Conservation (phyloP, 2,113 vertebrate species). For the Festucalex cinctus region DNA sequence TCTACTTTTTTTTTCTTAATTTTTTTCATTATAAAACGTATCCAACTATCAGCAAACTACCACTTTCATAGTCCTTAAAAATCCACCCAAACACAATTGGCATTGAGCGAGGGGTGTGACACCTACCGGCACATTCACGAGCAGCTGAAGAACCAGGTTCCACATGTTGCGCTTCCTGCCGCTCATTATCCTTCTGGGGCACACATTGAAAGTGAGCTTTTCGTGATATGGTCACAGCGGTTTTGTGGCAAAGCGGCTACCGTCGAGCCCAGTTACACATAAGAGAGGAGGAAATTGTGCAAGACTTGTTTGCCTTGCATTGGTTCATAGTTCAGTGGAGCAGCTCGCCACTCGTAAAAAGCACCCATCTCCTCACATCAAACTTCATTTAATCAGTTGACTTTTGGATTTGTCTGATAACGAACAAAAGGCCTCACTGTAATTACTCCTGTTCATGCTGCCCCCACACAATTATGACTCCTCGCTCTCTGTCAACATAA, state of each 20-base stretch:
- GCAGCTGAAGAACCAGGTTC: slow-evolving; percentile 17
- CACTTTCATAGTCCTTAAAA: no score
- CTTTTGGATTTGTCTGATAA: background rate
- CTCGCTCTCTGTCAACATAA: background rate
- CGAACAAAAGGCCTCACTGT: background rate
- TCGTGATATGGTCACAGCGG: background rate
- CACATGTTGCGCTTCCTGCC: slow-evolving; percentile 29
- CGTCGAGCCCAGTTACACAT: background rate
- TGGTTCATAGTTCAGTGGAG: slow-evolving; percentile 33
- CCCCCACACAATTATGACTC: no score
- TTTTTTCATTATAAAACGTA: no score
- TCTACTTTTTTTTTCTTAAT: no score
- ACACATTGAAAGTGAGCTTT: background rate
- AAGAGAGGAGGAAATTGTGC: background rate
- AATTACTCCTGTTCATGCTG: background rate
- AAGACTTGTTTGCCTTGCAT: slow-evolving; percentile 15
- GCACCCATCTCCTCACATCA: background rate
- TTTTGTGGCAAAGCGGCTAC: background rate
- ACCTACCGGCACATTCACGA: slow-evolving; percentile 44
- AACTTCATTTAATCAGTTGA: no score
- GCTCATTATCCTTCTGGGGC: background rate
- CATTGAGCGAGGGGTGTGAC: background rate
- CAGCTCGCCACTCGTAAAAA: background rate
- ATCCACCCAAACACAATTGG: background rate
- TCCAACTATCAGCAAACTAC: no score